These are phyloP conservation scores for Tethea ocularis DNA, from an alignment of 2,888 invertebrate genomes.

Conservation along the genomic window DNA sequence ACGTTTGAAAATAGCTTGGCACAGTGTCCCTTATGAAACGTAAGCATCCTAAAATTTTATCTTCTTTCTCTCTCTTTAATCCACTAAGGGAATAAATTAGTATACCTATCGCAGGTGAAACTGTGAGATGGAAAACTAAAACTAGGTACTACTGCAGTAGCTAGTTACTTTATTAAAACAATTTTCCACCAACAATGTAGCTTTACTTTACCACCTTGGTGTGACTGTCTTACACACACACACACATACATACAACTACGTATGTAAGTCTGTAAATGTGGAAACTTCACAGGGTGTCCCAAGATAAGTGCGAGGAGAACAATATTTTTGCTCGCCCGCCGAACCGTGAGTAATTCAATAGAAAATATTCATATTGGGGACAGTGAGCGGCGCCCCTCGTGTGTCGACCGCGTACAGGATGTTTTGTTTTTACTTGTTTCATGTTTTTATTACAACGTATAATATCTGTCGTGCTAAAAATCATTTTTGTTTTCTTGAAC, in stretches of 20 bases:
- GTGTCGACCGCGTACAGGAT: conserved; percentile 44
- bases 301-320: conserved; percentile 71
- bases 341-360: conserved; percentile 82
- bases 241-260: conserved; percentile 27
- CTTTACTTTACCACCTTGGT: conserved; percentile 13
- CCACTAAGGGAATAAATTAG: too few species aligned
- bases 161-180: neutral
- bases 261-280: conserved; percentile 41
- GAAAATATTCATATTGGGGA: conserved; percentile 82
- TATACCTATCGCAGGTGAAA: too few species aligned
- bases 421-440: conserved; percentile 27
- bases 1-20: too few species aligned
- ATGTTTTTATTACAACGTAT: conserved; percentile 6
- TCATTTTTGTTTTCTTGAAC: too few species aligned
- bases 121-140: too few species aligned
- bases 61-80: too few species aligned
- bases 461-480: too few species aligned
- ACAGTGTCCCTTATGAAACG: too few species aligned
- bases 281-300: conserved; percentile 62
- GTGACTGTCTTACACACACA: conserved; percentile 2
- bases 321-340: conserved; percentile 80
- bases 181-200: conserved; percentile 24
- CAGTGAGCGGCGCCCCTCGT: conserved; percentile 58
- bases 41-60: too few species aligned
- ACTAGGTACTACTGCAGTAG: neutral